Percentiles rank a stretch among this genome's conserved stretches.
phyloP scores from a whole-genome alignment of 2,888 invertebrate genomes.

The Caenorhabditis auriculariae region DNA sequence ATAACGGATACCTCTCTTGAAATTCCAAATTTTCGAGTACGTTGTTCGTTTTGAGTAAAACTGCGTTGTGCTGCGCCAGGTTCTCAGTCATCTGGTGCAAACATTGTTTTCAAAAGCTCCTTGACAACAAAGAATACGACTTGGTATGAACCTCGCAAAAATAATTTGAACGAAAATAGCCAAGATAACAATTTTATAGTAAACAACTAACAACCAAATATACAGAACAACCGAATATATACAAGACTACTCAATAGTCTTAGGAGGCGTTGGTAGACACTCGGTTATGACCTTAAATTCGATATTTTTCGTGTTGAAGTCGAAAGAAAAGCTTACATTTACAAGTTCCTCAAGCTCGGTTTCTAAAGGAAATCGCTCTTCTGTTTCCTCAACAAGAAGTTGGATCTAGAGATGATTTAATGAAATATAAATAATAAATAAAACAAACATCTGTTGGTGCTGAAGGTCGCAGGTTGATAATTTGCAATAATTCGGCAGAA shows the following conservation, averaged over 20 bases:
- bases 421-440: not conserved
- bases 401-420: conserved; percentile 25
- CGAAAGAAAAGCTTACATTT: not conserved
- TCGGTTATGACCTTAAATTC: conserved; percentile 10
- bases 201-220: not conserved
- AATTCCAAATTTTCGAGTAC: not conserved
- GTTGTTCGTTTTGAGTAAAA: not conserved
- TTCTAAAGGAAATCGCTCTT: conserved; percentile 37
- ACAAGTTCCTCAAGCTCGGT: conserved; percentile 28
- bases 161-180: not conserved
- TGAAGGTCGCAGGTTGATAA: conserved; percentile 37
- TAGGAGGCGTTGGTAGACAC: conserved; percentile 25
- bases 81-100: not conserved
- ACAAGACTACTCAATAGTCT: conserved; percentile 5
- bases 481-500: conserved; percentile 39
- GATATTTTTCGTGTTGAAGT: not conserved
- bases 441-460: conserved; percentile 21
- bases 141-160: not conserved
- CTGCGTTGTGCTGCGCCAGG: not conserved
- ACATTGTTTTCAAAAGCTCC: not conserved
- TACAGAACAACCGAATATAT: not conserved
- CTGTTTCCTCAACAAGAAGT: conserved; percentile 44
- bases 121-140: not conserved
- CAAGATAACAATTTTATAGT: not conserved
- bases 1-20: not conserved